Evolutionary conservation across 2,797 vertebrate genomes (phyloP), one percentile per base, ranked within the genome.

Genomic region (Steatocranus sp.): DNA sequence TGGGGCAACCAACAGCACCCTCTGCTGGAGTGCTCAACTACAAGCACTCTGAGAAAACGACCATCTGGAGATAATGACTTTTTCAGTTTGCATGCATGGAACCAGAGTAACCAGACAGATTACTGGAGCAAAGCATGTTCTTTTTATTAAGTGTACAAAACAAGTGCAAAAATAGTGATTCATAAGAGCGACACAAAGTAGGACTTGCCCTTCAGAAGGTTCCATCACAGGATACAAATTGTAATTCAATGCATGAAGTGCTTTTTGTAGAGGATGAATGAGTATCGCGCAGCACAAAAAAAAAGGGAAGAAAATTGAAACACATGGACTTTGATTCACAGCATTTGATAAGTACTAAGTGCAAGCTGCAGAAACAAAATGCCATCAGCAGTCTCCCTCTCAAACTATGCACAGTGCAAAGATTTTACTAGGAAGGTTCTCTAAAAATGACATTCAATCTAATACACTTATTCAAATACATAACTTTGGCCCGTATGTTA

Each of bases 111-210:
- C 11, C 2, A 81, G 4, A 68, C 27, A 84, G 11, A 48, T 11
- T 8, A 30, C 78, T 93, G 87, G 89, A 93, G 94, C 94, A 93
- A 96, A 96, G 94, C 95, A 92, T 81, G 86, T 92, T 94, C 83
- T 93, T 94, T 96, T 96, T 96, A 96, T 96, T 96, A 94, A 94
- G 96, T 96, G 94, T 96, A 96, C 94, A 96, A 96, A 96, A 95
- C 93, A 95, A 94, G 94, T 95, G 95, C 93, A 96, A 94, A 96
- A 96, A 95, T 94, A 94, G 95, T 93, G 90, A 94, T 95, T 95
- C 94, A 86, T 90, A 91, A 87, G 92, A 94, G 94, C 95, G 94
- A 95, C 91, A 92, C 88, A 94, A 89, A 94, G 91, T 90, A 92
- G 79, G 84, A 92, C 87, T 91, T 81, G 76, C 56, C 90, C 90